Base-by-base conservation (phyloP, 2,888 invertebrate species). In the Parnassius mnemosyne region DNA sequence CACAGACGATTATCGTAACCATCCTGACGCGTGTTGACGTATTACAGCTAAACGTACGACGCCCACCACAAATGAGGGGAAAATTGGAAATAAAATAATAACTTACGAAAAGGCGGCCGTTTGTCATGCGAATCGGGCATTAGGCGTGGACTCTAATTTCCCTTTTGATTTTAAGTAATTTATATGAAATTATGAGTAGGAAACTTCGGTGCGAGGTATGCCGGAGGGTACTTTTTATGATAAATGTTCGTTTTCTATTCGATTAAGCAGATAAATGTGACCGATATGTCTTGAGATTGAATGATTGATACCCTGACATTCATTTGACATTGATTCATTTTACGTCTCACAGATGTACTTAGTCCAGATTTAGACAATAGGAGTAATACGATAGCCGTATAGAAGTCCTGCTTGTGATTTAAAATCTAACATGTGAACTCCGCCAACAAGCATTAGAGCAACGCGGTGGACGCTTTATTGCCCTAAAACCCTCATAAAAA, bases 81-180 rank as follows among this genome's bases (percentile, higher is more conserved):
- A 73, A 79, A 79, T 78, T 70, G 78, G 78, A 80, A 81, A 82
- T 83, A 80, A 84, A 85, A 86, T 85, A 80, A 80, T 81, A 87
- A 86, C 75, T 84, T 82, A 81, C 73, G 80, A 77, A 79, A 83
- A 81, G 75, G 78, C 77, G 75, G 70, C 73, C 71, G 79, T 73
- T 69, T 71, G 81, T 82, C 90, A 91, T 91, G 91, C 91, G 80
- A 91, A 89, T 85, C 82, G 77, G 72, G 79, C 89, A 90, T 91
- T 91, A 91, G 85, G 72, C 74, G 74, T 67, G 65, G 58, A 62
- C 69, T 71, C 77, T 85, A 85, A 87, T 88, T 86, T 84, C 83
- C 87, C 83, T 88, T 89, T 89, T 87, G 89, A 87, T 91, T 91
- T 90, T 86, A 87, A 87, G 87, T 87, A 88, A 89, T 89, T 87